Conservation (phyloP, 2,888 invertebrate genomes). For the Eristalis tenax region DNA sequence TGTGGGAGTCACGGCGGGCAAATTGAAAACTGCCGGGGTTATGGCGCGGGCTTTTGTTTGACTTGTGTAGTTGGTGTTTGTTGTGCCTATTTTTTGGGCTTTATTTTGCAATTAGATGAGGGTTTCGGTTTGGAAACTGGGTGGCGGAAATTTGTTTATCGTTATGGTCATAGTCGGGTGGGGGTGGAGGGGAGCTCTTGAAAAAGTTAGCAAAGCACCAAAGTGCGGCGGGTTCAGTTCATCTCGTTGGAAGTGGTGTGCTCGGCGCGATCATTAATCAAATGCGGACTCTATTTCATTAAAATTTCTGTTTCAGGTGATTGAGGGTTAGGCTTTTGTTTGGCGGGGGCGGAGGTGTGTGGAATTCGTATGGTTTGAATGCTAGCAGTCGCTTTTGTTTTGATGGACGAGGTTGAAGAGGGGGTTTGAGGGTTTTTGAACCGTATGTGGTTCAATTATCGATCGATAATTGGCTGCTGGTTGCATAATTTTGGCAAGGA, state of each 20-base stretch:
- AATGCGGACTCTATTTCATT: conserved; percentile 36
- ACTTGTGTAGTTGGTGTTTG: conserved; percentile 49
- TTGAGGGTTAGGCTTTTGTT: neutral
- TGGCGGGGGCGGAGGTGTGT: neutral
- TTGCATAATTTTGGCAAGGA: neutral
- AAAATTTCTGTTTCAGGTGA: conserved; percentile 34
- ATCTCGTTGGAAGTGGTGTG: conserved; percentile 26
- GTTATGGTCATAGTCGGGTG: neutral
- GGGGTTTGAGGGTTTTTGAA: neutral
- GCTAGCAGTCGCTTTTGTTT: neutral
- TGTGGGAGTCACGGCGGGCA: conserved; percentile 10
- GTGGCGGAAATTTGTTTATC: conserved; percentile 42
- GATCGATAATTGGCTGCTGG: neutral
- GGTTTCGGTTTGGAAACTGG: neutral
- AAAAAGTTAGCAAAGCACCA: conserved; percentile 9
- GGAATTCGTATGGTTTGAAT: neutral
- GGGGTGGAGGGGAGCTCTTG: conserved; percentile 9
- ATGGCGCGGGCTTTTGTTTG: conserved; percentile 48
- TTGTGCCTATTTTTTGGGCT: conserved; percentile 6
- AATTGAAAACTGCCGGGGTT: conserved; percentile 49
- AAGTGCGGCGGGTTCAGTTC: conserved; percentile 30
- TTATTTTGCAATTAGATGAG: conserved; percentile 55
- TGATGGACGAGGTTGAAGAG: neutral
- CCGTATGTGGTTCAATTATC: conserved; percentile 26
- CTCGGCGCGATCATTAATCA: conserved; percentile 59